Percentiles rank a stretch among this genome's conserved stretches.
Evolutionary conservation across 2,113 vertebrate species (phyloP).

Genomic region (Bombycilla garrulus): DNA sequence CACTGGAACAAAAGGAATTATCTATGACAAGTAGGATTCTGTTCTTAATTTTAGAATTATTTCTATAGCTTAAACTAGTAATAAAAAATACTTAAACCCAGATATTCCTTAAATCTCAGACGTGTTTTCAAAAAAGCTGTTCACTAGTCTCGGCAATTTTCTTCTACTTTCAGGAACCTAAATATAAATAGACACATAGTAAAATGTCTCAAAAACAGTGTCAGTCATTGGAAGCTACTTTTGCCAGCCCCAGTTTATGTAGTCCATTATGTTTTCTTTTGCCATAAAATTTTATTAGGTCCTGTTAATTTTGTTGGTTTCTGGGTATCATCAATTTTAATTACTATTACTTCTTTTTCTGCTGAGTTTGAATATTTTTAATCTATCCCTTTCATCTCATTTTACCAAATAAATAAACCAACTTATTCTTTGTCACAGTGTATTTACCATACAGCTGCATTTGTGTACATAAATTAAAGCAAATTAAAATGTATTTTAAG

Average conservation of each 20-base stretch:
- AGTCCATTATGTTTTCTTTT: neutral
- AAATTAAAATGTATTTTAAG: constrained; percentile 7
- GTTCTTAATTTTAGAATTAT: neutral
- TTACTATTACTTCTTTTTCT: neutral
- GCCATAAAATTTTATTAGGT: neutral
- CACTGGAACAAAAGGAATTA: neutral
- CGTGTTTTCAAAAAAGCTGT: neutral
- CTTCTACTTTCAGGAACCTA: neutral
- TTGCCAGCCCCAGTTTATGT: neutral
- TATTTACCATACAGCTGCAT: neutral
- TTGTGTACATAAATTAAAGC: neutral
- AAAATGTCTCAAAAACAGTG: neutral
- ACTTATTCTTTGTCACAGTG: neutral
- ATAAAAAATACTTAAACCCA: neutral
- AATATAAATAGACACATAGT: neutral
- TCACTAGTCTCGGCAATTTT: neutral
- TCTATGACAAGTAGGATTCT: neutral
- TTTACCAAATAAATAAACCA: neutral
- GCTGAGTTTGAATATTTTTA: neutral
- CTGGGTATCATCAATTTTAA: constrained; percentile 3
- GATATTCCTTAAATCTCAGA: neutral
- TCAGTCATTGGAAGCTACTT: neutral
- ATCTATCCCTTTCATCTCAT: neutral
- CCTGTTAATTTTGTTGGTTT: neutral
- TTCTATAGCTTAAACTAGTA: neutral